A percentile compares a stretch with the other conserved stretches of the same genome.
These are phyloP conservation scores for Thalpophila matura DNA, from an alignment of 2,888 invertebrate genomes.

Conservation along the genomic window DNA sequence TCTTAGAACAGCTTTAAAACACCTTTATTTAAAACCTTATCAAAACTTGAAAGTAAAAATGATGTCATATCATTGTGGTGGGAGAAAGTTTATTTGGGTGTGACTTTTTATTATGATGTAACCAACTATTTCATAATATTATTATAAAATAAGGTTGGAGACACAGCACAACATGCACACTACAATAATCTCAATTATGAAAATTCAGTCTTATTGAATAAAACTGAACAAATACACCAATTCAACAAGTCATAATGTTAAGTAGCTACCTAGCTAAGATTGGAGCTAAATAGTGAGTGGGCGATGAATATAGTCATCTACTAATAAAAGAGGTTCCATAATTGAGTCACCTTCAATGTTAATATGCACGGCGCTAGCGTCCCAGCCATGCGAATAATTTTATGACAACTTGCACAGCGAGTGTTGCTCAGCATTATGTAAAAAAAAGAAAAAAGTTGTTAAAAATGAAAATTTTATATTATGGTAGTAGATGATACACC, in stretches of 20 bases:
- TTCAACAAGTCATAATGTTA: constrained; percentile 64
- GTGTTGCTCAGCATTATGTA: constrained; percentile 43
- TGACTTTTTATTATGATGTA: constrained; percentile 56
- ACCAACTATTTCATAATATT: constrained; percentile 35
- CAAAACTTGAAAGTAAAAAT: constrained; percentile 51
- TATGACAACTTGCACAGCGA: constrained; percentile 66
- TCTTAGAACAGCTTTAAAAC: constrained; percentile 15
- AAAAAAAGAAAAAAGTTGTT: background rate
- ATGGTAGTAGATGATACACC: background rate
- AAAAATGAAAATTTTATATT: too few species aligned
- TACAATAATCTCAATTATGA: constrained; percentile 29
- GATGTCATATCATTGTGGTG: constrained; percentile 54
- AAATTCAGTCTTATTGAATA: constrained; percentile 39
- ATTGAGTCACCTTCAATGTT: constrained; percentile 79
- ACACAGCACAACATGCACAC: constrained; percentile 9
- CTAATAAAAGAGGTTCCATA: constrained; percentile 78
- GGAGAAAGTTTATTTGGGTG: constrained; percentile 59
- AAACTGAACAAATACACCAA: constrained; percentile 41
- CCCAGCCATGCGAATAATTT: constrained; percentile 56
- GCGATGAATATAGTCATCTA: constrained; percentile 79
- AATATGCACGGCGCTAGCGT: constrained; percentile 66
- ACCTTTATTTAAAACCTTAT: constrained; percentile 30
- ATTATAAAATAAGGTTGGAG: background rate
- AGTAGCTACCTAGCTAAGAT: constrained; percentile 65
- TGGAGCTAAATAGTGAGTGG: constrained; percentile 74